Conservation (phyloP, 2,888 invertebrate genomes). For the Lepas anatifera region DNA sequence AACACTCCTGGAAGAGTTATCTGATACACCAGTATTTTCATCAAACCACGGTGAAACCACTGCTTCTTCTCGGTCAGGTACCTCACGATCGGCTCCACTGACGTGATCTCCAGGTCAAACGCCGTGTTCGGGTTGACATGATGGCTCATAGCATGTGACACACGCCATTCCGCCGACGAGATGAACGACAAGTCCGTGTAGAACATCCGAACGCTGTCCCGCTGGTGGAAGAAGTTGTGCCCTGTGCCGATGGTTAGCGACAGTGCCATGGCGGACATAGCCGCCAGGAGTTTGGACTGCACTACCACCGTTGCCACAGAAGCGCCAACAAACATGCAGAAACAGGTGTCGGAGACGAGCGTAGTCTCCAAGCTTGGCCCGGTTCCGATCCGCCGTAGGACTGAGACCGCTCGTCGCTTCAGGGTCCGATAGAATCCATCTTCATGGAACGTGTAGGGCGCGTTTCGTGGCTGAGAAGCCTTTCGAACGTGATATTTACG, state of each 20-base stretch:
- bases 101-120: slow-evolving; percentile 52
- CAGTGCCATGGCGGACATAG: slow-evolving; percentile 41
- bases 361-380: background rate
- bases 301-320: background rate
- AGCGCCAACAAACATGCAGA: background rate
- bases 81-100: slow-evolving; percentile 43
- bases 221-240: slow-evolving; percentile 66
- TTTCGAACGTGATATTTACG: slow-evolving; percentile 52
- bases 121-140: slow-evolving; percentile 65
- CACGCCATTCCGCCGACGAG: slow-evolving; percentile 55
- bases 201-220: slow-evolving; percentile 64
- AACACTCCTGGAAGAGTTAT: slow-evolving; percentile 33
- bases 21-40: slow-evolving; percentile 39
- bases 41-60: slow-evolving; percentile 39
- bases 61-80: slow-evolving; percentile 48
- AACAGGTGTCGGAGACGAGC: background rate
- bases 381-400: background rate
- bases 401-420: slow-evolving; percentile 35
- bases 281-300: slow-evolving; percentile 18
- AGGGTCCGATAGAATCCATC: slow-evolving; percentile 62
- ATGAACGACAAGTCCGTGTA: slow-evolving; percentile 56
- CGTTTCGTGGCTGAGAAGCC: slow-evolving; percentile 49
- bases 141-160: slow-evolving; percentile 63
- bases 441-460: slow-evolving; percentile 57
- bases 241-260: slow-evolving; percentile 47